Evolutionary conservation across 1,140 invertebrate species (phyloP), one percentile per base, ranked within the genome.

Genomic region (Solenopsis fugax): DNA sequence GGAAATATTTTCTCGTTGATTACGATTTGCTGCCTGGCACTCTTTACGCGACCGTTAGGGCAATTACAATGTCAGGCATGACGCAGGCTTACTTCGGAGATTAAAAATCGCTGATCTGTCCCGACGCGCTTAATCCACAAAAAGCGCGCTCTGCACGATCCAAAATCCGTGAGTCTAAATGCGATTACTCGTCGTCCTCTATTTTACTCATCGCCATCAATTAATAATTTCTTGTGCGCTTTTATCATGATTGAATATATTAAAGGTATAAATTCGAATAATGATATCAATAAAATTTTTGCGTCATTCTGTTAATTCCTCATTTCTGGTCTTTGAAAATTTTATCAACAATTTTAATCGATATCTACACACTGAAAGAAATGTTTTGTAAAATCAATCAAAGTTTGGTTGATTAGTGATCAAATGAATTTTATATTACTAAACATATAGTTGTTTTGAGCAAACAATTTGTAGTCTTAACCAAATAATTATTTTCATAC

Each of bases 1-100:
- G 80, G 69, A 84, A 73, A 84, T 75, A 84, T 84, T 73, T 84
- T 75, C 41, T 13, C 54, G 24, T 73, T 75, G 54, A 82, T 82
- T 82, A 24, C 37, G 34, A 82, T 13, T 84, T 37, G 64, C n/a
- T 37, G 12, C 48, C n/a, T n/a, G 29, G 48, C 24, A 6, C 29
- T 60, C 13, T 60, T 84, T 60, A 84, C 21, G 34, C 67, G 69
- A 75, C 50, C 24, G 54, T 60, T 67, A 18, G 62, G 16, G 34
- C 41, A 60, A 73, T 84, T 62, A 24, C 54, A 24, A 37, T 4
- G 65, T 5, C 18, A 45, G 6, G 34, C 24, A 29, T 34, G 34
- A 34, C 24, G 34, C 34, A 60, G 60, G n/a, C 4, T 50, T 29
- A 73, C 12, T 37, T 58, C 41, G 54, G 69, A 50, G 69, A 84